Evolutionary conservation across 1,140 invertebrate genomes (phyloP), one percentile per base, ranked within the genome.

Genomic region (Drosophila ogumai): DNA sequence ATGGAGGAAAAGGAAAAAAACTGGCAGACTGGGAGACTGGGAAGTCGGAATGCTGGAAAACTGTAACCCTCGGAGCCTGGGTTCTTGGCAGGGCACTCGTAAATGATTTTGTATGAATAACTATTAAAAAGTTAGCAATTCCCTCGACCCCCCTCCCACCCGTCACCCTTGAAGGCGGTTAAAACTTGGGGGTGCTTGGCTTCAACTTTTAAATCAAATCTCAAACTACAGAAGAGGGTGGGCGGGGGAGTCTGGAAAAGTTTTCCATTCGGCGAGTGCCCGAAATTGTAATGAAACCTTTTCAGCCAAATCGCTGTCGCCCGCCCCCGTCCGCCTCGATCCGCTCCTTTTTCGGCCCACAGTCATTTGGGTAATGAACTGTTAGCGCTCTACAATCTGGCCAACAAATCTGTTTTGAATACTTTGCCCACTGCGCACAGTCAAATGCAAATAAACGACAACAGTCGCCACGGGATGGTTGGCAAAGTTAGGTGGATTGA

Each of bases 311-410:
- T 77, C 75, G 74, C 56, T 34, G 49, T 34, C 46, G 31, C 25
- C 17, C 17, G 13, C n/a, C 44, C 15, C n/a, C 31, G 15, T 7
- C 3, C 13, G 2, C 44, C 44, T 1, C 19, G 19, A 3, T 31
- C 19, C 43, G 1, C 61, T 34, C 36, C 47, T 9, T 34, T 36
- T 40, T 22, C 17, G 36, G 19, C 41, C 31, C 10, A 9, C 36
- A 81, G 85, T 81, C 81, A 90, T 90, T 90, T 90, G 85, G 86
- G 85, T 90, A 90, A 90, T 90, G 85, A 90, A 90, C 85, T 90
- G 85, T 90, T 90, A 88, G 81, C 81, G 78, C 64, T 75, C 78
- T 73, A 77, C 86, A 90, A 90, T 90, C 85, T 90, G 85, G 85
- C 81, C 69, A 75, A 81, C 76, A 90, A 90, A 90, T 90, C 81